Conservation (phyloP, 2,797 vertebrate species). For the Sternarchorhynchus goeldii region DNA sequence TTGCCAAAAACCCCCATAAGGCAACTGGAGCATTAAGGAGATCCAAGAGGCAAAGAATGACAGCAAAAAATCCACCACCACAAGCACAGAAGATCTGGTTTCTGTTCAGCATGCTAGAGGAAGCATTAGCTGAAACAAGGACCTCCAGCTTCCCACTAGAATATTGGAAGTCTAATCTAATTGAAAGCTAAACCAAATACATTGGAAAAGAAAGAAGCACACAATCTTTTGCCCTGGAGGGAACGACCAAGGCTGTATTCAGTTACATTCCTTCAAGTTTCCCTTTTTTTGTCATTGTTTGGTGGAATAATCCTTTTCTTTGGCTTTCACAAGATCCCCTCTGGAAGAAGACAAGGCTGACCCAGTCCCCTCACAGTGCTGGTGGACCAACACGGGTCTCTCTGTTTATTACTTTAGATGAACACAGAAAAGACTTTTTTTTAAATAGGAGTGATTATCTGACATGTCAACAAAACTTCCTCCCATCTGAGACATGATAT, state of each 20-base stretch:
- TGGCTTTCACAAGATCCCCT: constrained; percentile 57
- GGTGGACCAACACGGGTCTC: constrained; percentile 57
- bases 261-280: constrained; percentile 55
- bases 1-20: background rate
- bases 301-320: constrained; percentile 68
- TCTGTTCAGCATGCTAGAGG: constrained; percentile 38
- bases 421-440: constrained; percentile 70
- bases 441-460: constrained; percentile 67
- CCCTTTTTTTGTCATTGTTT: constrained; percentile 51
- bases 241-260: constrained; percentile 49
- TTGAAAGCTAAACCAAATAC: constrained; percentile 62
- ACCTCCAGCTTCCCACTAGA: constrained; percentile 56
- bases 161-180: constrained; percentile 61
- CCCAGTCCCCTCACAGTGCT: constrained; percentile 53
- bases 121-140: constrained; percentile 51
- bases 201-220: constrained; percentile 56
- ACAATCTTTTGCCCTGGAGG: constrained; percentile 51
- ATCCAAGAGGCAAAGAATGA: background rate
- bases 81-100: constrained; percentile 45
- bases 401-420: constrained; percentile 70
- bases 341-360: constrained; percentile 52
- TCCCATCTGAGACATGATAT: constrained; percentile 53
- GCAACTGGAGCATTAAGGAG: background rate
- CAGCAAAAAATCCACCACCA: constrained; percentile 23
- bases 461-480: constrained; percentile 63